Base-by-base conservation (phyloP, 1,140 invertebrate species). In the Zaprionus taronus region DNA sequence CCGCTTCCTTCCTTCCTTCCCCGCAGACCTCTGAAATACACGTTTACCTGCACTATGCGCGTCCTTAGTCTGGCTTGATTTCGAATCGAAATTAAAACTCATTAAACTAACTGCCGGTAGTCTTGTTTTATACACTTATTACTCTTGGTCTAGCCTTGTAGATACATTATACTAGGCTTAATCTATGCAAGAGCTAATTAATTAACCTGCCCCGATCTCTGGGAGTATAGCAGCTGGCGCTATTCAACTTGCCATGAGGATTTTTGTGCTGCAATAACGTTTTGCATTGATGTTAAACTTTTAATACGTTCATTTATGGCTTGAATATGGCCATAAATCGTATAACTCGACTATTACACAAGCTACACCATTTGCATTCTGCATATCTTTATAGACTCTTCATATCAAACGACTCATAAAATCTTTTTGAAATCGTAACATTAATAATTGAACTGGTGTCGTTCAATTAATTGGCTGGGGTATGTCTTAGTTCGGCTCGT, bases 11-110 rank as follows among this genome's bases (percentile, higher is more conserved):
- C 17, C 20, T 22, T 20, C 20, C n/a, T n/a, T 22, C 17, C 17
- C 44, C 44, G 4, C 44, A 2, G 28, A 9, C 47, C 5, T 12
- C 53, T 9, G 24, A 24, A 75, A 70, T 75, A 71, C 60, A 4
- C 44, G 41, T 49, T 17, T 20, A 49, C 20, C 64, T 57, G 51
- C 58, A 15, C 24, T 34, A n/a, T 17, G 6, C 38, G 38, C 44
- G 74, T 66, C 74, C 74, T 77, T 72, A 62, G 73, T 65, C 55
- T 61, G 56, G 55, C 62, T 44, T 57, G 26, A 77, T 67, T 72
- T 67, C 15, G 62, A 77, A 56, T 77, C 62, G 34, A 72, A 66
- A 61, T 64, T 61, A 51, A 26, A 62, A 70, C 7, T 61, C 47
- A 51, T 51, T 51, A 51, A 51, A 51, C 47, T 61, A 73, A 65